Base-by-base conservation (phyloP, 2,113 vertebrate species). In the Psilopogon haemacephalus region DNA sequence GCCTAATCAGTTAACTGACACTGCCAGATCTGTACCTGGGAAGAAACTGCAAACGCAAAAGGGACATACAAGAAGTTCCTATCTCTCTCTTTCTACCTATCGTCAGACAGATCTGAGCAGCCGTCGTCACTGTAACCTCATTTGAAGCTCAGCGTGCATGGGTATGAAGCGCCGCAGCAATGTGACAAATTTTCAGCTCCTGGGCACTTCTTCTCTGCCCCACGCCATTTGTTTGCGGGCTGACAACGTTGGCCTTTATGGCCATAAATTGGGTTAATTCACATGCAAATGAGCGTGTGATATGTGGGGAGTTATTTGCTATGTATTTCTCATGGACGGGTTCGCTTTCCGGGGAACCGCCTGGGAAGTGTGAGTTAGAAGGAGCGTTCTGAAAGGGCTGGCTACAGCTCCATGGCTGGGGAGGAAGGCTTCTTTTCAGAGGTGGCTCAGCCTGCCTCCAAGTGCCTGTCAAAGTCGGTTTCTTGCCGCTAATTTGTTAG, bases 1-100 rank as follows among this genome's bases (percentile, higher is more conserved):
- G 95, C 95, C 92, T 63, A 94, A 95, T 90, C 93, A 80, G 89
- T 93, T 93, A 95, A 82, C 95, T 94, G 88, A 59, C 80, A 54
- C 70, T 32, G 83, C 68, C 86, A 93, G 85, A 82, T 84, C 96
- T 96, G 13, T 91, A 89, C 95, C 95, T 95, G 92, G 92, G 59
- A 93, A 97, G 84, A 68, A 91, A 75, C 93, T 95, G 67, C 71
- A 94, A 94, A 90, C 64, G 73, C 32, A 80, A 60, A 81, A 91
- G 59, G 78, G 63, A 93, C 70, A 90, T 76, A 23, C 4, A 77
- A 93, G 37, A 83, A 85, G 42, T 54, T 65, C 48, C 54, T 78
- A 4, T 95, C 89, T 93, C 74, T 96, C 52, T 63, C 16, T 80
- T 38, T 32, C 60, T 75, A 80, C 88, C 75, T 91, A 86, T 84